Conservation (phyloP, 2,113 vertebrate species). For the Scytalopus superciliaris region DNA sequence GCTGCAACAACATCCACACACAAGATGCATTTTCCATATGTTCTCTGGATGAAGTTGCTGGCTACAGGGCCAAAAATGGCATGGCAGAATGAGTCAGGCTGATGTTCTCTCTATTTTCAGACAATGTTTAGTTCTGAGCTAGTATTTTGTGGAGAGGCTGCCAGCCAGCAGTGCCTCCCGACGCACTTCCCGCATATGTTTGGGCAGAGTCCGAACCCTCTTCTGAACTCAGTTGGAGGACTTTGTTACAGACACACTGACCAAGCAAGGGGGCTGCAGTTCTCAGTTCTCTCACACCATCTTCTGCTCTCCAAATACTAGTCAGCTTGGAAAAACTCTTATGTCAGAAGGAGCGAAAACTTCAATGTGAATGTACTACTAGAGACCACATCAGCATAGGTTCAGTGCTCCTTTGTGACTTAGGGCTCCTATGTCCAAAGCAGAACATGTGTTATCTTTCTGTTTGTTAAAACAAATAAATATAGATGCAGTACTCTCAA, state of each 20-base stretch:
- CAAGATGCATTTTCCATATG: not conserved
- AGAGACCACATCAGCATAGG: not conserved
- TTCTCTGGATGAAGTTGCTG: not conserved
- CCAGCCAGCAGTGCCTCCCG: not conserved
- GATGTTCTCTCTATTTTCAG: slow-evolving; percentile 48
- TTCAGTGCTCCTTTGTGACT: not conserved
- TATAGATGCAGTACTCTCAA: not conserved
- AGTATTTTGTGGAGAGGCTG: not conserved
- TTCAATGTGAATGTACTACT: not conserved
- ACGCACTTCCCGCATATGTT: not conserved
- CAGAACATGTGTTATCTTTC: not conserved
- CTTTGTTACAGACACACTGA: not conserved
- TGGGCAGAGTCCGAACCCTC: not conserved
- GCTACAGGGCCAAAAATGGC: slow-evolving; percentile 30
- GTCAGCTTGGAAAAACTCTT: not conserved
- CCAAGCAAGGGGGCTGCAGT: not conserved
- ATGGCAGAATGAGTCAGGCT: slow-evolving; percentile 4
- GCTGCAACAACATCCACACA: not conserved
- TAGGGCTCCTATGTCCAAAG: not conserved
- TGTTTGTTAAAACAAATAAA: not conserved
- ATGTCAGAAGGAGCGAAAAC: not conserved
- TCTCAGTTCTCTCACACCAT: not conserved
- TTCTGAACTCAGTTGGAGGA: not conserved
- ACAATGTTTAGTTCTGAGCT: slow-evolving; percentile 35
- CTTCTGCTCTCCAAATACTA: not conserved